A percentile compares a stretch with the other conserved stretches of the same genome.
Conservation (phyloP, 2,113 vertebrate genomes). For the Heterotis niloticus region DNA sequence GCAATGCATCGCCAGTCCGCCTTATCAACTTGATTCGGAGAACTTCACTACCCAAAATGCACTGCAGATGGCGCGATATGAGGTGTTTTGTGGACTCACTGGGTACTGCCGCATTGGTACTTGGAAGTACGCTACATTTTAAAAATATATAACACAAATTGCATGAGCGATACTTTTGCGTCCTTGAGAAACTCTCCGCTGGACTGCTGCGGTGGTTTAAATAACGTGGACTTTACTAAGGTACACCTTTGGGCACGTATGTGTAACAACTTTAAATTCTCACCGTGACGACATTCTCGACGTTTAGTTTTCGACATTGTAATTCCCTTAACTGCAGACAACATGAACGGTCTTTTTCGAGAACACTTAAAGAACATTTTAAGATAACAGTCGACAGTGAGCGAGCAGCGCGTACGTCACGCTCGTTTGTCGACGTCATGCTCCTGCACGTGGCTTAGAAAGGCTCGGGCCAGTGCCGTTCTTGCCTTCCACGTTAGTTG, state of each 20-base stretch:
- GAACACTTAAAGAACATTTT: too few species aligned
- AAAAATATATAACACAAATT: neutral
- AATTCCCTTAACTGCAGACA: neutral
- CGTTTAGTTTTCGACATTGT: neutral
- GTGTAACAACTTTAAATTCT: neutral
- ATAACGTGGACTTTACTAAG: constrained; percentile 66
- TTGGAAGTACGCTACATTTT: too few species aligned
- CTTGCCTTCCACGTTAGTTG: too few species aligned
- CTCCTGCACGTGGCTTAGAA: too few species aligned
- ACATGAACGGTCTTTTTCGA: too few species aligned
- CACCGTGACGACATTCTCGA: neutral
- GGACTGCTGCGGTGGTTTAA: constrained; percentile 66
- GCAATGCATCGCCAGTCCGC: constrained; percentile 37
- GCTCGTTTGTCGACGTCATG: too few species aligned
- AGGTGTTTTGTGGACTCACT: neutral
- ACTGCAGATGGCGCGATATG: neutral
- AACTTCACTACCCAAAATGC: neutral
- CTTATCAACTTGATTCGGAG: neutral
- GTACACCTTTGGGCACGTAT: constrained; percentile 43
- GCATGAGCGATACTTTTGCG: constrained; percentile 39
- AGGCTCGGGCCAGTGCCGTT: too few species aligned
- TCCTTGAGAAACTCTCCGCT: constrained; percentile 20
- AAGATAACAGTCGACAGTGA: too few species aligned
- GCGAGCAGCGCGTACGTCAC: too few species aligned
- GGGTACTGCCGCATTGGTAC: too few species aligned